These are phyloP conservation scores for Caenorhabditis elegans DNA, from an alignment of 1,140 invertebrate genomes.

Conservation along the genomic window DNA sequence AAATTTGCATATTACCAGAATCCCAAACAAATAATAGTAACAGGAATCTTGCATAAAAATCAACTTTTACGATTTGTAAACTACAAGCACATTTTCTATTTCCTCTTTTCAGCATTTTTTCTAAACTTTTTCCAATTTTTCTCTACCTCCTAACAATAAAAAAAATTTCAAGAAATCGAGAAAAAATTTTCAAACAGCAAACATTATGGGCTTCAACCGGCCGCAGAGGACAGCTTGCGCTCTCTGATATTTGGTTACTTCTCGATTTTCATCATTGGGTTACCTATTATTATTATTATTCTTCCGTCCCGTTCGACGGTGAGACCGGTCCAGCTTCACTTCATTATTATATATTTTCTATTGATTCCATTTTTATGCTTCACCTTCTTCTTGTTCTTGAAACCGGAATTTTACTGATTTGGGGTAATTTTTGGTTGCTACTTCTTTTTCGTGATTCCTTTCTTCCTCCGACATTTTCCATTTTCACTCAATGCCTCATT, in stretches of 20 bases:
- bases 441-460: background rate
- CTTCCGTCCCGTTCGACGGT: background rate
- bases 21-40: no score
- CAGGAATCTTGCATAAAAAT: no score
- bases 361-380: background rate
- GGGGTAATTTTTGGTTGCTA: slow-evolving; percentile 3
- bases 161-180: no score
- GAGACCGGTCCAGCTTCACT: background rate
- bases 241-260: slow-evolving; percentile 24
- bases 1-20: no score
- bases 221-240: slow-evolving; percentile 20
- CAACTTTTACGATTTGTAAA: background rate
- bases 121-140: no score
- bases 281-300: background rate
- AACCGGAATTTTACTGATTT: background rate
- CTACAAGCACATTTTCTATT: no score
- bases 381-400: background rate
- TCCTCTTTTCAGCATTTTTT: background rate
- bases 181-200: background rate
- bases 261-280: slow-evolving; percentile 27
- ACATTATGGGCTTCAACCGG: no score
- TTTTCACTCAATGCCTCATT: background rate
- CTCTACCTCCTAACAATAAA: no score
- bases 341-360: background rate
- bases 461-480: background rate